Conservation (phyloP, 2,888 invertebrate genomes). For the Omphaloscelis lunosa region DNA sequence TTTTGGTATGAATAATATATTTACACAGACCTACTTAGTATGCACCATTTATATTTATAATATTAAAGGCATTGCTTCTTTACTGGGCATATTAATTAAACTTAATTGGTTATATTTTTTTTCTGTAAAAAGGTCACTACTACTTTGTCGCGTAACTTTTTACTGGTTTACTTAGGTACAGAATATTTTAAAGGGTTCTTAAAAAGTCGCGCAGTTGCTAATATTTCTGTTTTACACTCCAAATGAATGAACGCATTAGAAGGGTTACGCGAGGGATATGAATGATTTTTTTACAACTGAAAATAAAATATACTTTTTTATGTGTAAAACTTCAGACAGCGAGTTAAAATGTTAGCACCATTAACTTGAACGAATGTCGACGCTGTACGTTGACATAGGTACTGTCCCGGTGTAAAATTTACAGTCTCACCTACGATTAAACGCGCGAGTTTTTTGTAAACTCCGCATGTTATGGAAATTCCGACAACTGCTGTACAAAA, state of each 20-base stretch:
- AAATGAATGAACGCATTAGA: constrained; percentile 14
- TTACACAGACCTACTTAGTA: constrained; percentile 31
- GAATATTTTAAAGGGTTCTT: constrained; percentile 17
- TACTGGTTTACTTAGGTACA: constrained; percentile 6
- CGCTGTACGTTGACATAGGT: constrained; percentile 17
- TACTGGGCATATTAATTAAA: constrained; percentile 1
- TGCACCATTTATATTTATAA: neutral
- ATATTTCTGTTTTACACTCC: constrained; percentile 36
- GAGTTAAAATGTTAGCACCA: constrained; percentile 45
- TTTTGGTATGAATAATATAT: constrained; percentile 43
- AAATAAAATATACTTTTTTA: constrained; percentile 45
- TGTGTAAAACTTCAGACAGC: constrained; percentile 22
- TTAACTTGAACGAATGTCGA: constrained; percentile 44
- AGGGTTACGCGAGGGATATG: constrained; percentile 27
- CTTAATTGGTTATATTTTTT: neutral
- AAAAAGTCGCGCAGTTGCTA: constrained; percentile 12
- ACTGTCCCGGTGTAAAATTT: constrained; percentile 24
- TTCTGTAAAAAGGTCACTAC: constrained; percentile 1
- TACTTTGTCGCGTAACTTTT: neutral
- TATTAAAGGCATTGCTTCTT: neutral
- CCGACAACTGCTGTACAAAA: constrained; percentile 37
- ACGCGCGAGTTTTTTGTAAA: constrained; percentile 18
- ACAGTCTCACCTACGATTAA: constrained; percentile 25
- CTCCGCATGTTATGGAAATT: constrained; percentile 31
- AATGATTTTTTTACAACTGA: constrained; percentile 43